Conservation (phyloP, 2,113 vertebrate species). For the Eclectus roratus region DNA sequence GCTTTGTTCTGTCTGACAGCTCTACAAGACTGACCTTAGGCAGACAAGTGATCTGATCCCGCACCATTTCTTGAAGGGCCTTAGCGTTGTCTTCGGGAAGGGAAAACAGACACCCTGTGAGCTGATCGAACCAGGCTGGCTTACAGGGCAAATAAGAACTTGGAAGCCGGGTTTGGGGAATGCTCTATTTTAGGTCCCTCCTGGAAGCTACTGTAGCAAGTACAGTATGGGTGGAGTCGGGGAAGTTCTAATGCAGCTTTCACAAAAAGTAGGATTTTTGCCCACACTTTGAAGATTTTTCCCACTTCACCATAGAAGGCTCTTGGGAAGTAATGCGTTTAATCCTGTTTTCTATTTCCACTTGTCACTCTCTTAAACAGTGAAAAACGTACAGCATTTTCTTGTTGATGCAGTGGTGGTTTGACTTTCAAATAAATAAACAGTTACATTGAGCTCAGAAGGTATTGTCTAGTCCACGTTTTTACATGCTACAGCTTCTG, state of each 20-base stretch:
- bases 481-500: not conserved
- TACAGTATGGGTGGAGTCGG: not conserved
- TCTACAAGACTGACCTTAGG: not conserved
- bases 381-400: not conserved
- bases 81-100: not conserved
- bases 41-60: not conserved
- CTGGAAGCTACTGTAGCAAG: not conserved
- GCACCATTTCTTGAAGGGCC: not conserved
- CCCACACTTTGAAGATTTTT: not conserved
- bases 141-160: not conserved
- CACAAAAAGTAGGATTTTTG: not conserved
- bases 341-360: not conserved
- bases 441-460: not conserved
- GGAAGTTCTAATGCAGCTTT: not conserved
- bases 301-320: not conserved
- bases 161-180: not conserved
- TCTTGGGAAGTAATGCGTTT: not conserved
- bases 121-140: not conserved
- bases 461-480: constrained; percentile 1
- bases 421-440: constrained; percentile 16
- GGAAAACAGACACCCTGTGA: not conserved
- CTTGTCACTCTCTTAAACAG: not conserved
- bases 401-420: not conserved
- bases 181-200: not conserved
- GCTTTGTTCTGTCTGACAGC: not conserved